Conservation (phyloP, 2,888 invertebrate genomes). For the Nomada ruficornis region DNA sequence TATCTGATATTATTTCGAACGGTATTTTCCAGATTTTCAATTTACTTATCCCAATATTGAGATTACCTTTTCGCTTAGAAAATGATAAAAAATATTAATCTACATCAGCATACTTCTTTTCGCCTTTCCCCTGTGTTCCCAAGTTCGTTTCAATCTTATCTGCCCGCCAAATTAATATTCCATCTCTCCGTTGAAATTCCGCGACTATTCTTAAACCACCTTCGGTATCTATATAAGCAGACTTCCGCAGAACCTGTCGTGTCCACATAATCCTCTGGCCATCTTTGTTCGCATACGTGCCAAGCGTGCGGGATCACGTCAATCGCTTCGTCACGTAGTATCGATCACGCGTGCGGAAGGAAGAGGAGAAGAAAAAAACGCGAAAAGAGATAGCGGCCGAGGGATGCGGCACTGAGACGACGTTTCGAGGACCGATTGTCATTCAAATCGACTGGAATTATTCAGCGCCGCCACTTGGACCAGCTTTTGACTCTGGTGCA, state of each 20-base stretch:
- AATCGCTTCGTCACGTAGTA: constrained; percentile 24
- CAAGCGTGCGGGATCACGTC: constrained; percentile 17
- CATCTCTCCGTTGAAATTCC: no score
- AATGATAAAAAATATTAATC: no score
- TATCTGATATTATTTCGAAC: no score
- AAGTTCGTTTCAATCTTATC: no score
- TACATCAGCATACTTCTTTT: no score
- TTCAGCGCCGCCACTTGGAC: constrained; percentile 57
- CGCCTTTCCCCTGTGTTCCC: no score
- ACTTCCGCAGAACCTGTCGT: neutral
- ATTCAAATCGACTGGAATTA: constrained; percentile 64
- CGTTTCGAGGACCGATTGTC: constrained; percentile 53
- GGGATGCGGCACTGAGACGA: constrained; percentile 18
- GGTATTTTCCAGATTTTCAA: no score
- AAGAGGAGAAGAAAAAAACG: neutral
- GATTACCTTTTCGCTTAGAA: no score
- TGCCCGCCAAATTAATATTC: no score
- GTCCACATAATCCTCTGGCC: neutral
- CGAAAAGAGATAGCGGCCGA: neutral
- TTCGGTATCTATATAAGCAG: no score
- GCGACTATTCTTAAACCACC: neutral
- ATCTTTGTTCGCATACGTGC: constrained; percentile 15
- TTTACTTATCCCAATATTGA: no score
- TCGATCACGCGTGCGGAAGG: constrained; percentile 9
- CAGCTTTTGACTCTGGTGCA: constrained; percentile 29